Evolutionary conservation across 2,113 vertebrate genomes (phyloP), one percentile per base, ranked within the genome.

Genomic region (Corythornis madagascariensis): DNA sequence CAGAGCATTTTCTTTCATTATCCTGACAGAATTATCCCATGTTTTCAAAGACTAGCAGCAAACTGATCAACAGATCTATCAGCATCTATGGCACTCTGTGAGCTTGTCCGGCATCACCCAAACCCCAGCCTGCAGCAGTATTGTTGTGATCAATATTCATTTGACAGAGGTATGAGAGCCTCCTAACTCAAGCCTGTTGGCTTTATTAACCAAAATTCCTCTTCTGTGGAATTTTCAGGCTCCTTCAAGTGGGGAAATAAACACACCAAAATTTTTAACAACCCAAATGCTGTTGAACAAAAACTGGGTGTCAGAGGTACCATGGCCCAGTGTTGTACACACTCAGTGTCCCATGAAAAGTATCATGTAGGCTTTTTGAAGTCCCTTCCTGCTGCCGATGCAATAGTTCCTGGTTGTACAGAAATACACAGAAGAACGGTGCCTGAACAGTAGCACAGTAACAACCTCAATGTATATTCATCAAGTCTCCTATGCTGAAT

Each of bases 371-470:
- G 52, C 55, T 71, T 90, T 33, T 43, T n/a, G 31, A 76, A 76
- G 19, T 38, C 38, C 17, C 15, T 77, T 82, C 15, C 63, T 16
- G 24, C 29, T 56, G 70, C 25, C 56, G n/a, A 86, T 64, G 87
- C 59, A 57, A 53, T 6, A 71, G 53, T 21, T 53, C 12, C 3
- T 12, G 12, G 50, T 61, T 74, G 72, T 22, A 82, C 40, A 95
- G 43, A n/a, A 93, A 94, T 9, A 67, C 13, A 76, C 3, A 86
- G 60, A 87, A 70, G 12, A 92, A 71, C 8, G 61, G 64, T 13
- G 14, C 57, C 91, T 89, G 57, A 90, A 83, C 11, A 43, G 63
- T 16, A 84, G 83, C 83, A 89, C 48, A 92, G 87, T 64, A 89
- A 90, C 65, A 73, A 48, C 26, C n/a, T 72, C 45, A 29, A 61